Evolutionary conservation across 2,113 vertebrate species (phyloP), one percentile per base, ranked within the genome.

Genomic region (Brachirus orientalis): DNA sequence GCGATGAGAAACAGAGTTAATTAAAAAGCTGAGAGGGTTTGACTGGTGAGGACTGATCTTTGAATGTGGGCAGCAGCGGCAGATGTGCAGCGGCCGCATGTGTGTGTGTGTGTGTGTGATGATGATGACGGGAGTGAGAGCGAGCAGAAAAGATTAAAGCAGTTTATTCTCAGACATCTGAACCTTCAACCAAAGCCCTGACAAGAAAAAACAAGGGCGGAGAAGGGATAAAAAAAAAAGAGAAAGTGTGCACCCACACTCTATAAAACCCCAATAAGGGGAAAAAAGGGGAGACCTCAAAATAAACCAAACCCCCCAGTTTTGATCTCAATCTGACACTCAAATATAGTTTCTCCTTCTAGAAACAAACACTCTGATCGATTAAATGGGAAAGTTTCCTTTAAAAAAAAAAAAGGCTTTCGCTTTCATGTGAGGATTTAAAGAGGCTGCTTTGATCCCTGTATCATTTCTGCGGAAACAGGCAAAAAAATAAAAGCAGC

Each of bases 131-230:
- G 70, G 62, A 75, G 82, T 60, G 69, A 77, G 79, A 58, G 69
- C 19, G n/a, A 77, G 61, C 17, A 54, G 28, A 47, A 43, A 18
- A 75, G 71, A 86, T 87, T 82, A 79, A 90, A 90, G 84, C 37
- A 51, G 80, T 84, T 89, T 89, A 88, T 91, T 92, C 87, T 88
- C 67, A 88, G 89, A 86, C 86, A 72, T 83, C 79, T 59, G 51
- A 88, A 81, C 72, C 73, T 86, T 80, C 7, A 8, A 65, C 79
- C 77, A 65, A 74, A 84, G 74, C 40, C 47, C 56, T 80, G 82
- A 77, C 63, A 76, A 45, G 75, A 56, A 45, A 83, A 77, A 74
- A 13, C 1, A 18, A 75, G 84, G 85, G 81, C 41, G 58, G 86
- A 73, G 78, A 70, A 76, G 59, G 48, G 54, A 67, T 60, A 63